phyloP scores from a whole-genome alignment of 1,140 invertebrate species.

The Eubasilissa regina region DNA sequence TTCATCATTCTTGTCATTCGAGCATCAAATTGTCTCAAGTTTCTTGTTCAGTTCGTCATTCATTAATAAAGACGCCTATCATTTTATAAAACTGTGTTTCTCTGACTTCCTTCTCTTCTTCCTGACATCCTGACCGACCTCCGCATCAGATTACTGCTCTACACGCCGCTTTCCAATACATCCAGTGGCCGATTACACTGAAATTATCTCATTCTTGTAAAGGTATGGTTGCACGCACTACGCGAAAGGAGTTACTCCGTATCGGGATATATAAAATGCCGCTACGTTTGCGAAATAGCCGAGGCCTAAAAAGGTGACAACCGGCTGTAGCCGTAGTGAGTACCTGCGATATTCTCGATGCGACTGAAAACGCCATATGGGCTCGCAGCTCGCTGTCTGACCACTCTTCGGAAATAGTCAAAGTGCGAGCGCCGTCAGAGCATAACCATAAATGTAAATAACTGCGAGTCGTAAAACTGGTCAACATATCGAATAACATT shows the following conservation, averaged over 20 bases:
- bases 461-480: too few relatives aligned
- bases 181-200: too few relatives aligned
- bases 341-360: too few relatives aligned
- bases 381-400: too few relatives aligned
- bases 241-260: conserved; percentile 7
- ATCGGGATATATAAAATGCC: neutral
- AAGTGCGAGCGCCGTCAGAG: too few relatives aligned
- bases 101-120: neutral
- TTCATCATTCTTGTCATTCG: neutral
- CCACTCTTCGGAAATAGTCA: too few relatives aligned
- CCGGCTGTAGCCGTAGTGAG: neutral
- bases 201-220: too few relatives aligned
- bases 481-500: too few relatives aligned
- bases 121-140: too few relatives aligned
- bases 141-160: neutral
- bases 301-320: neutral
- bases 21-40: conserved; percentile 1
- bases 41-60: conserved; percentile 10
- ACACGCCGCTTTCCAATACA: too few relatives aligned
- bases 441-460: too few relatives aligned
- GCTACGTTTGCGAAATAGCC: conserved; percentile 2
- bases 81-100: conserved; percentile 32
- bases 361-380: too few relatives aligned
- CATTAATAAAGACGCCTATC: conserved; percentile 51
- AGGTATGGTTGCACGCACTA: neutral